Percentiles rank a stretch among this genome's conserved stretches.
Evolutionary conservation across 2,797 vertebrate species (phyloP).

Genomic region (Labroides dimidiatus): DNA sequence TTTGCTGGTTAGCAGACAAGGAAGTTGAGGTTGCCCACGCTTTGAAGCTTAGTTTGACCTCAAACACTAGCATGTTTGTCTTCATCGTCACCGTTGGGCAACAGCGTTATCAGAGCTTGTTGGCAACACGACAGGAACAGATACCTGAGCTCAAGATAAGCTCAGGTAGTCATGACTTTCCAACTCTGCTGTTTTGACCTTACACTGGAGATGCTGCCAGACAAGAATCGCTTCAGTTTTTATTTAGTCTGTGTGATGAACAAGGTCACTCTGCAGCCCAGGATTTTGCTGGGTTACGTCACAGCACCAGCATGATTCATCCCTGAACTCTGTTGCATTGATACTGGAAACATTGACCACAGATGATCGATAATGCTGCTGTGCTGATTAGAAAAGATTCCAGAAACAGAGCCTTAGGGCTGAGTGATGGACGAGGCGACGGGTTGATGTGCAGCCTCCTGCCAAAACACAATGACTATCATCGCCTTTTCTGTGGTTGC

Average conservation of each 20-base stretch:
- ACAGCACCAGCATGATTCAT: neutral
- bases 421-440: constrained; percentile 34
- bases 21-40: constrained; percentile 1
- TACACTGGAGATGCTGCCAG: neutral
- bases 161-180: constrained; percentile 1
- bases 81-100: constrained; percentile 8
- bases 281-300: constrained; percentile 1
- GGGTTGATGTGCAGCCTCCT: constrained; percentile 48
- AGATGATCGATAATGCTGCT: constrained; percentile 61
- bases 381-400: constrained; percentile 57
- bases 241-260: neutral
- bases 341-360: constrained; percentile 36
- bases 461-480: constrained; percentile 39
- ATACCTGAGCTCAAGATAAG: constrained; percentile 36
- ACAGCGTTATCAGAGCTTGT: constrained; percentile 33
- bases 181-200: constrained; percentile 20
- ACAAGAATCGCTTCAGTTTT: neutral
- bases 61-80: neutral
- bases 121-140: neutral
- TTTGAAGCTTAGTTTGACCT: constrained; percentile 4
- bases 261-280: constrained; percentile 35
- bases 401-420: constrained; percentile 29
- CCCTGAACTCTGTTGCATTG: neutral
- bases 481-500: constrained; percentile 30
- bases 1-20: neutral